A percentile compares a stretch with the other conserved stretches of the same genome.
These are phyloP conservation scores for Deroptyus accipitrinus DNA, from an alignment of 2,113 vertebrate species.

Conservation along the genomic window DNA sequence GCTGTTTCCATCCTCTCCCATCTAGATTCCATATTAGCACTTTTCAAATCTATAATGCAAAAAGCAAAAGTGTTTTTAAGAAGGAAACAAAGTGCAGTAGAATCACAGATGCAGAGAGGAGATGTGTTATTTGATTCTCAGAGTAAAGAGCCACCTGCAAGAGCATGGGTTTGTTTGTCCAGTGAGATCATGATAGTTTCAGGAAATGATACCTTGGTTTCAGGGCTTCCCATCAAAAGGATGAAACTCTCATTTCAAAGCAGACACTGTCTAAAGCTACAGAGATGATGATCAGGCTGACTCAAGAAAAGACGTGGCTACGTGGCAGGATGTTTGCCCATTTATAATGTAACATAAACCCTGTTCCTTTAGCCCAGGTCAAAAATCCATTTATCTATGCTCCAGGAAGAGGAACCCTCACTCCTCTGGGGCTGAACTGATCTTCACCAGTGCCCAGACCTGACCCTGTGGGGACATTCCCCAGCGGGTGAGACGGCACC, in stretches of 20 bases:
- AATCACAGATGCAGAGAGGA: neutral
- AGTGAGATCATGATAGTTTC: neutral
- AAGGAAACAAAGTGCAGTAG: accelerated
- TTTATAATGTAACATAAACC: neutral
- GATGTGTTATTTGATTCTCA: neutral
- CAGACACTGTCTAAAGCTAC: neutral
- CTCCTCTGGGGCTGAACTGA: neutral
- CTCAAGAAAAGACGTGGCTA: neutral
- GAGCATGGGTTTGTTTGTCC: neutral
- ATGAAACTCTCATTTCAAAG: neutral
- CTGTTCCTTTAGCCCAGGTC: neutral
- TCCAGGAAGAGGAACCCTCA: neutral
- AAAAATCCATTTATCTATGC: neutral
- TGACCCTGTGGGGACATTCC: neutral
- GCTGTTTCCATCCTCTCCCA: neutral
- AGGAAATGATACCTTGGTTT: neutral
- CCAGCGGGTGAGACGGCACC: neutral
- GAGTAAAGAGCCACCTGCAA: neutral
- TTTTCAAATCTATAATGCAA: neutral
- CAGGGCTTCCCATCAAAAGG: neutral
- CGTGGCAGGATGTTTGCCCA: neutral
- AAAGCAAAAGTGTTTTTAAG: neutral
- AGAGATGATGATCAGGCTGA: neutral
- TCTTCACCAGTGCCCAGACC: neutral
- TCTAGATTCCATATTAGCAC: neutral